Evolutionary conservation across 1,140 invertebrate species (phyloP).

Genomic region (Melanaphis sacchari): DNA sequence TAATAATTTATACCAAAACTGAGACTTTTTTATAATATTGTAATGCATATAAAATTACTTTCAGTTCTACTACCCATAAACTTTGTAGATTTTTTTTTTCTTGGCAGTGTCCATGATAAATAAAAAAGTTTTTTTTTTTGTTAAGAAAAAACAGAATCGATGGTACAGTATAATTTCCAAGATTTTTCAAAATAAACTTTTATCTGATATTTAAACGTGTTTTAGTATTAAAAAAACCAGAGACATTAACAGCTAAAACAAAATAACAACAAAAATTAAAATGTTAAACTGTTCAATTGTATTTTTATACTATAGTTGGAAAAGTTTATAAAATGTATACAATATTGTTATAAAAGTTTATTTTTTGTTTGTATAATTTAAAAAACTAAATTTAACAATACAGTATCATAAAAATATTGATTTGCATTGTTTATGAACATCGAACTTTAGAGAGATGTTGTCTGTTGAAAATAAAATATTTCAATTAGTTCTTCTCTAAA

Average conservation of each 20-base stretch:
- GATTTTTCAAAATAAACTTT: slow-evolving; percentile 27
- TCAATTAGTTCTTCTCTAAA: background rate
- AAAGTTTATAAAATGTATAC: background rate
- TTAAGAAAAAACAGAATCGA: background rate
- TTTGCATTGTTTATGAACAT: background rate
- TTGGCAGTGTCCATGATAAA: background rate
- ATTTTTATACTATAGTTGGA: background rate
- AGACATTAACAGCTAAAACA: slow-evolving; percentile 17
- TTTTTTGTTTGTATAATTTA: background rate
- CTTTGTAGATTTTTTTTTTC: background rate
- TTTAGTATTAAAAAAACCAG: background rate
- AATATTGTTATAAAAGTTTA: background rate
- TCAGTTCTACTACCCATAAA: background rate
- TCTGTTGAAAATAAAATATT: background rate
- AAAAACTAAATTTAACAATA: background rate
- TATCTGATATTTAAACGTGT: background rate
- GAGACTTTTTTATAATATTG: slow-evolving; percentile 21
- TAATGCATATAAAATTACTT: slow-evolving; percentile 22
- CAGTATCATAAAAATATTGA: background rate
- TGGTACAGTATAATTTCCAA: background rate
- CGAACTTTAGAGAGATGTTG: background rate
- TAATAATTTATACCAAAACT: background rate
- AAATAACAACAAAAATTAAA: slow-evolving; percentile 1
- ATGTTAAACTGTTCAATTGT: background rate
- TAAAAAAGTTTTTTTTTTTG: slow-evolving; percentile 4